Percentiles rank a stretch among this genome's conserved stretches.
Evolutionary conservation across 2,888 invertebrate species (phyloP).

Genomic region (Caenorhabditis sinica): DNA sequence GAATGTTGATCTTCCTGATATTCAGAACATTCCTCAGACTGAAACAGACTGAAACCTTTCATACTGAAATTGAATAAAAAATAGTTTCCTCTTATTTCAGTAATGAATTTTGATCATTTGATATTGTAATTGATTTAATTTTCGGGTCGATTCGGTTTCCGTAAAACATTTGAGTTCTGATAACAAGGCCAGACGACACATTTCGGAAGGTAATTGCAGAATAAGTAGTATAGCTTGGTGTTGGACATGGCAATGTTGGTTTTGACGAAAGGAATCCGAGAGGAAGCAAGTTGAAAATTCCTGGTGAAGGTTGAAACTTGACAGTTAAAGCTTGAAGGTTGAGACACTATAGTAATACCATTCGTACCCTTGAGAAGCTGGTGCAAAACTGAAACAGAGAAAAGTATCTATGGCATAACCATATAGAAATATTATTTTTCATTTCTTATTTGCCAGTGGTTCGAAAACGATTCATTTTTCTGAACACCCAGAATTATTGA

Average conservation of each 20-base stretch:
- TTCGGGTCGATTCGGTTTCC: slow-evolving; percentile 8
- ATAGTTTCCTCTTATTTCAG: background rate
- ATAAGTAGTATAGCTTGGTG: slow-evolving; percentile 38
- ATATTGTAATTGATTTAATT: slow-evolving; percentile 5
- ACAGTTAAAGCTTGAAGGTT: no score
- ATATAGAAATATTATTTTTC: no score
- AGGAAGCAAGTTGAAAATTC: background rate
- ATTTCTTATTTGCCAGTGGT: no score
- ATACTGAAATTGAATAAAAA: background rate
- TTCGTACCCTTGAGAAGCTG: no score
- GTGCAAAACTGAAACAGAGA: background rate
- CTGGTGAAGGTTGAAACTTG: no score
- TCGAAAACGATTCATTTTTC: no score
- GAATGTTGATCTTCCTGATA: no score
- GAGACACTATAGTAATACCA: no score
- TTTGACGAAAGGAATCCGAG: background rate
- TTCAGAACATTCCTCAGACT: no score
- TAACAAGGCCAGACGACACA: slow-evolving; percentile 44
- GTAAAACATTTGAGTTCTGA: slow-evolving; percentile 15
- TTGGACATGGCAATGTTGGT: background rate
- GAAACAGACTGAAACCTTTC: background rate
- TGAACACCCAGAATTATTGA: no score
- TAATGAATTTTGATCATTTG: slow-evolving; percentile 29
- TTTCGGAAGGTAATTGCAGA: slow-evolving; percentile 10
- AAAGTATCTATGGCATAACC: background rate